Conservation (phyloP, 2,797 vertebrate species). For the Decapterus maruadsi region DNA sequence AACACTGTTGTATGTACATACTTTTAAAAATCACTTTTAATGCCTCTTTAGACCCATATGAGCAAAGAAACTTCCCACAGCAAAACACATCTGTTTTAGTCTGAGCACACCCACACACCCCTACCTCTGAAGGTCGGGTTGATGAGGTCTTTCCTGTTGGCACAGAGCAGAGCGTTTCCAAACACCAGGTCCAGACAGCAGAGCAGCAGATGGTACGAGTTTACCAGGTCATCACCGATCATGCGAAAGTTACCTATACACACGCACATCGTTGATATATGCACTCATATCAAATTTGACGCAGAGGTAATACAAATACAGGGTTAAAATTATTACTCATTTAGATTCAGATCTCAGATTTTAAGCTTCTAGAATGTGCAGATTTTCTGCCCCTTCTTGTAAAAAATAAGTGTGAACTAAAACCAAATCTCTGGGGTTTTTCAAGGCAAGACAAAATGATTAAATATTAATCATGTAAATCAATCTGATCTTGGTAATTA, state of each 20-base stretch:
- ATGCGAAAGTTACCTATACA: conserved; percentile 93
- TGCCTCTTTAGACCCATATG: too few relatives aligned
- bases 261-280: not conserved
- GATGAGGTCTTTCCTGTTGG: conserved; percentile 93
- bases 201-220: conserved; percentile 98
- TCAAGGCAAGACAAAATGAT: too few relatives aligned
- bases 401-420: not conserved
- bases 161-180: conserved; percentile 91
- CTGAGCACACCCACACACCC: conserved; percentile 20
- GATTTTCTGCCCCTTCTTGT: not conserved
- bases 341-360: too few relatives aligned
- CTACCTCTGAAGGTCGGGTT: conserved; percentile 93
- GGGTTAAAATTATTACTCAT: too few relatives aligned
- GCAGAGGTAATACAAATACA: too few relatives aligned
- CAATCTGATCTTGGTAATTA: not conserved
- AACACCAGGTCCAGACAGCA: conserved; percentile 98
- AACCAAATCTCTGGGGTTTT: not conserved
- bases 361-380: too few relatives aligned
- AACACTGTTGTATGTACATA: not conserved
- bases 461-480: not conserved
- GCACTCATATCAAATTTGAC: not conserved
- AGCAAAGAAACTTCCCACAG: too few relatives aligned
- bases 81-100: too few relatives aligned
- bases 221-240: conserved; percentile 99
- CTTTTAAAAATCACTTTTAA: not conserved